Evolutionary conservation across 1,140 invertebrate species (phyloP), one percentile per base, ranked within the genome.

Genomic region (Ganaspis sp.): DNA sequence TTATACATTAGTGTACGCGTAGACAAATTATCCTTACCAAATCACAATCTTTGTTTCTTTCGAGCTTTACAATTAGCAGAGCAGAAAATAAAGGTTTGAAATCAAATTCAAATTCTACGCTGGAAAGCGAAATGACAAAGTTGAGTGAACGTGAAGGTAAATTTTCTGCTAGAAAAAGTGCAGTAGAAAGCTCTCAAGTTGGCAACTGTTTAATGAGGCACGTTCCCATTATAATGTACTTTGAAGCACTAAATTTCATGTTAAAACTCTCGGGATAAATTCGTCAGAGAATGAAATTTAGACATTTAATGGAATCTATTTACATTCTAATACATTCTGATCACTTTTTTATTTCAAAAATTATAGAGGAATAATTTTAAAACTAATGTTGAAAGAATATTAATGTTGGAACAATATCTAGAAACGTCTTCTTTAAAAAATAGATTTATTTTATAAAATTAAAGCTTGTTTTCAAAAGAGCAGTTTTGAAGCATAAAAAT

Each of bases 141-240:
- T 49, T 74, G 70, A 70, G 40, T 75, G 79, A 78, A 71, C 83
- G 21, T 58, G 79, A 83, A 73, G 73, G 77, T 77, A 78, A 73
- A 69, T 71, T 69, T 49, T 49, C 45, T 49, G 45, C 45, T 49
- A 49, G 45, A 49, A 71, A 71, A 75, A 73, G 42, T 72, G 71
- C 34, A 81, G 78, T 17, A 80, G 80, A 78, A 58, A 72, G 37
- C 72, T 54, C 42, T 40, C 45, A 54, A 21, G 73, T 69, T 69
- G 72, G 70, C 64, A 54, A 74, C 73, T 74, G 58, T 72, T 73
- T 82, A 84, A 84, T 80, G 77, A 81, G 83, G 58, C 29, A 54
- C 42, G 78, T 82, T 83, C 82, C 21, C 80, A 58, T 70, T 49
- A 58, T 80, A 82, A 83, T 76, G 74, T 77, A 74, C 73, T 49